Evolutionary conservation across 2,888 invertebrate genomes (phyloP), one percentile per base, ranked within the genome.

Genomic region (Zelleria hepariella): DNA sequence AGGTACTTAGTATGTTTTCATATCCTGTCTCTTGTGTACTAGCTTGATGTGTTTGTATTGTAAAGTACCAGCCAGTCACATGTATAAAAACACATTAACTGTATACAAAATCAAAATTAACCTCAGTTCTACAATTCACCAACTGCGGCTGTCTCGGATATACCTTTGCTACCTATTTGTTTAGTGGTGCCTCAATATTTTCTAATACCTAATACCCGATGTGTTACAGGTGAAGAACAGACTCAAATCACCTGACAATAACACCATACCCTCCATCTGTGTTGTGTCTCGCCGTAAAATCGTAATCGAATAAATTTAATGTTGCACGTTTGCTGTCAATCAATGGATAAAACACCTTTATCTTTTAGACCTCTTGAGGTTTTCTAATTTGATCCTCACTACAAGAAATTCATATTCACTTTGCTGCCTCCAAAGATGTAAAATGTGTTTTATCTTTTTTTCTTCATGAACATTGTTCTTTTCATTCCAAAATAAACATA

Each of bases 361-460:
- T 21, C 23, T 24, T n/a, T 51, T 20, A 7, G 23, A 26, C 26
- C 25, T 18, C 6, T 26, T 54, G 4, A n/a, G 15, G 21, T 21
- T 20, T 21, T 25, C n/a, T n/a, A n/a, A n/a, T n/a, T n/a, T n/a
- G n/a, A n/a, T n/a, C n/a, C n/a, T n/a, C n/a, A n/a, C n/a, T n/a
- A n/a, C n/a, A n/a, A n/a, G n/a, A n/a, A n/a, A n/a, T n/a, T n/a
- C n/a, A n/a, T n/a, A n/a, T n/a, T n/a, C n/a, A n/a, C n/a, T n/a
- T n/a, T n/a, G n/a, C n/a, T n/a, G n/a, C n/a, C n/a, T n/a, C n/a
- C n/a, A n/a, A n/a, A n/a, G n/a, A n/a, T n/a, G n/a, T n/a, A n/a
- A n/a, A n/a, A 54, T 4, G 54, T 54, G 54, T 54, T 54, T 54
- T 54, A 54, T 54, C 54, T 5, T n/a, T 26, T 54, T n/a, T n/a